Evolutionary conservation across 2,797 vertebrate genomes (phyloP).

Genomic region (Acanthornis magna): DNA sequence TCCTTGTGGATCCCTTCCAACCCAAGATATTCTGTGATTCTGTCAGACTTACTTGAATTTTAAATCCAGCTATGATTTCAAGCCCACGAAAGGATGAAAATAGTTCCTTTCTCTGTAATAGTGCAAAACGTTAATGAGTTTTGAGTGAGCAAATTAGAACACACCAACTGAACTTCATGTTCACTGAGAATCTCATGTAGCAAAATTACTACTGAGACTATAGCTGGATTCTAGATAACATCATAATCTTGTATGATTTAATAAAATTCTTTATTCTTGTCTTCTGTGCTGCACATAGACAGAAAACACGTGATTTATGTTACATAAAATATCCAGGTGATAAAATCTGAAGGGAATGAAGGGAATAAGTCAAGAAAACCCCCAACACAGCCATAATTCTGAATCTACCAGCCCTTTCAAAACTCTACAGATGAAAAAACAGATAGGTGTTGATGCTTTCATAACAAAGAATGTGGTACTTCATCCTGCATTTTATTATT

Average conservation of each 20-base stretch:
- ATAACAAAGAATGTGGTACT: background rate
- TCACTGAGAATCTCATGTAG: background rate
- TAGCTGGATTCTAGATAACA: background rate
- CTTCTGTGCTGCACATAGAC: background rate
- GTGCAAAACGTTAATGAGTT: background rate
- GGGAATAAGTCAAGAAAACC: background rate
- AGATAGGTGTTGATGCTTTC: background rate
- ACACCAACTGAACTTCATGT: background rate
- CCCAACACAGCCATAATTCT: accelerated
- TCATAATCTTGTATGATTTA: background rate
- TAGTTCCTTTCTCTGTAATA: background rate
- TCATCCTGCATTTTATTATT: background rate
- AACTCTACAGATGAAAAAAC: background rate
- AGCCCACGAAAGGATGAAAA: background rate
- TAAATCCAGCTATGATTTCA: background rate
- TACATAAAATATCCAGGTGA: background rate
- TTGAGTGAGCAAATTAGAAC: background rate
- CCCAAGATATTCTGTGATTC: background rate
- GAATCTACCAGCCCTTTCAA: background rate
- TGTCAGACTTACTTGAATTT: background rate
- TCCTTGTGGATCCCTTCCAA: background rate
- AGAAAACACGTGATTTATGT: background rate
- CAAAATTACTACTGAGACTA: background rate
- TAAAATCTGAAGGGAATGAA: background rate
- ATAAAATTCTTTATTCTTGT: background rate